Evolutionary conservation across 53 echinoderm and acorn worm species (phyloP).

Genomic region (Henricia sp.): DNA sequence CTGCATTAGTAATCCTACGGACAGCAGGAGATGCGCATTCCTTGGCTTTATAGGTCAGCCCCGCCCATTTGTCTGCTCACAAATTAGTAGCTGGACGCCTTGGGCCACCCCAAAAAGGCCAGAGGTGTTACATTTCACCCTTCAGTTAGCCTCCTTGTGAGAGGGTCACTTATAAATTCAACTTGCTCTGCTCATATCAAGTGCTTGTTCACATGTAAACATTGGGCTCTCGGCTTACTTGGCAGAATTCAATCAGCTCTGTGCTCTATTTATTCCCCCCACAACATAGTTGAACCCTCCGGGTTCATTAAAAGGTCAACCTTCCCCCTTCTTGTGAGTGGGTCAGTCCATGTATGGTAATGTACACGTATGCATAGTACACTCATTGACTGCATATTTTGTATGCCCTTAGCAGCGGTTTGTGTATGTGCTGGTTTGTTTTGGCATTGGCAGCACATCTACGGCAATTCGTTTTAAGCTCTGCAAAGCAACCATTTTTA

Average conservation of each 20-base stretch:
- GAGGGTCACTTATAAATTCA: too few species aligned
- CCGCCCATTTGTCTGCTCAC: not conserved
- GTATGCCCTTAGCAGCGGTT: not conserved
- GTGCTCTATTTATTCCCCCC: not conserved
- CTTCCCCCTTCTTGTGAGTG: not conserved
- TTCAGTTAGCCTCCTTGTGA: too few species aligned
- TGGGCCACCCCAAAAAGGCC: too few species aligned
- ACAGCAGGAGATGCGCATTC: too few species aligned
- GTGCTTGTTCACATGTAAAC: too few species aligned
- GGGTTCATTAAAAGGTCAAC: constrained; percentile 11
- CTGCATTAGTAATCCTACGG: too few species aligned
- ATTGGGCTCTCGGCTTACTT: too few species aligned
- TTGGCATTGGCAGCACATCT: not conserved
- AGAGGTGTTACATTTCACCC: too few species aligned
- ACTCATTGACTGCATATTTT: constrained; percentile 38
- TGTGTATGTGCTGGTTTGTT: not conserved
- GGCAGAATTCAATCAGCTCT: not conserved
- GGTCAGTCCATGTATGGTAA: constrained; percentile 1
- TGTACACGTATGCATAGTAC: not conserved
- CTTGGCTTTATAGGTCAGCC: too few species aligned
- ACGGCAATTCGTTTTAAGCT: not conserved
- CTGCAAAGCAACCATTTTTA: not conserved
- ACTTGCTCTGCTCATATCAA: too few species aligned
- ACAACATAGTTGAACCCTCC: not conserved
- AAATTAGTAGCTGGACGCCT: too few species aligned